Conservation (phyloP, 2,797 vertebrate genomes). For the Sternarchorhynchus goeldii region DNA sequence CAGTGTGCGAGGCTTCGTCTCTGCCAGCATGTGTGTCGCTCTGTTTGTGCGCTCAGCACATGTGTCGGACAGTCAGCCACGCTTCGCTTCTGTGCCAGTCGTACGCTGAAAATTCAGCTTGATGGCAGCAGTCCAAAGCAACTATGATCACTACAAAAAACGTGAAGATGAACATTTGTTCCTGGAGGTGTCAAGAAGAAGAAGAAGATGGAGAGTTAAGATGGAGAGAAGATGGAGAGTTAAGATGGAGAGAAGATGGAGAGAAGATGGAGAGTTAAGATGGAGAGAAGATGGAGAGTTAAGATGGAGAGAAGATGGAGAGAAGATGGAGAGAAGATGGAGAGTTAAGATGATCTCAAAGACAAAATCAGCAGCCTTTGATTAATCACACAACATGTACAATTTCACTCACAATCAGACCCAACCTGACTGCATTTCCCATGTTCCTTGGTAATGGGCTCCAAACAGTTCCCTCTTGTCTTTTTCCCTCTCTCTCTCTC, state of each 20-base stretch:
- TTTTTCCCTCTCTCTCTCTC: slow-evolving; percentile 1
- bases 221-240: neutral
- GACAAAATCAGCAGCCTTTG: slow-evolving; percentile 14
- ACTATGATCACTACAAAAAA: slow-evolving; percentile 27
- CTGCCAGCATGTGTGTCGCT: slow-evolving; percentile 6
- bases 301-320: too few species aligned
- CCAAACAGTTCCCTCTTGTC: neutral
- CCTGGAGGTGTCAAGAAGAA: neutral
- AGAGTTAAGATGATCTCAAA: neutral
- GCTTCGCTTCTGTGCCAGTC: slow-evolving; percentile 17
- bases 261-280: neutral
- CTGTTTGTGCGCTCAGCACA: neutral
- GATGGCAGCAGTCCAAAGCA: slow-evolving; percentile 17
- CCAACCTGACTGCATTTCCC: neutral
- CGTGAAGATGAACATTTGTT: slow-evolving; percentile 24
- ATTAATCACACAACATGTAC: slow-evolving; percentile 32
- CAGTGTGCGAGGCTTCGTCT: slow-evolving; percentile 9
- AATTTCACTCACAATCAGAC: slow-evolving; percentile 20
- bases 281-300: slow-evolving; percentile 4
- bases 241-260: too few species aligned
- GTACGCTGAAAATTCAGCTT: slow-evolving; percentile 25
- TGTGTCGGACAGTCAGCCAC: slow-evolving; percentile 18
- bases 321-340: too few species aligned
- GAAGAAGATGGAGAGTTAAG: slow-evolving; percentile 10
- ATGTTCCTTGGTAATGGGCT: neutral